Evolutionary conservation across 2,797 vertebrate species (phyloP), one percentile per base, ranked within the genome.

Genomic region (Epinephelus malabaricus): DNA sequence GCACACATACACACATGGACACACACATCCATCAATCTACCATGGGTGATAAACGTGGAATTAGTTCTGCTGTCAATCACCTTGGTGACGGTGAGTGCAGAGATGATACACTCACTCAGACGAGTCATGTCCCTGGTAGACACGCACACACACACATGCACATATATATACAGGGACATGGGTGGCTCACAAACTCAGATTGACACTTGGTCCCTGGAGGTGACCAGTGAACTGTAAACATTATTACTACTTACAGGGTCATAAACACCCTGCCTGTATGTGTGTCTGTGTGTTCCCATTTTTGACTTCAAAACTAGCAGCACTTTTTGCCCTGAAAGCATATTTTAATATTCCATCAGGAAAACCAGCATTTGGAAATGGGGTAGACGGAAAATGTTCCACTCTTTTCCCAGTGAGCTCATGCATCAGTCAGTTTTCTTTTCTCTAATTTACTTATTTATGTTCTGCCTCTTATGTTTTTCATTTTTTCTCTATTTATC

Each of bases 31-130:
- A 73, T 86, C 82, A 77, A 34, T 79, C 69, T 69, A 67, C 50
- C 0, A 3, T 75, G 78, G 69, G 63, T 86, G 83, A 85, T 82
- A 82, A 88, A 87, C 19, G 23, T 43, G 65, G 77, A 88, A 91
- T 92, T 92, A 86, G 88, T 88, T 88, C 71, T 66, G 86, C 88
- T 89, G 89, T 92, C 92, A 88, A 85, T 93, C 90, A 87, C 79
- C 76, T 76, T 64, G 80, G 74, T 4, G 74, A 86, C 54, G 6
- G 61, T n/a, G 79, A 86, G 68, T 9, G 75, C 83, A 63, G 68
- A 79, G 71, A 83, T 55, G 54, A 82, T 78, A 69, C 21, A 38
- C 55, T 17, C 25, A 6, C 84, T 72, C 59, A 66, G 76, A 76
- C n/a, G 9, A 65, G 78, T 74, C 60, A 25, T 73, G 81, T 84